A percentile compares a stretch with the other conserved stretches of the same genome.
Conservation (phyloP, 1,140 invertebrate species). For the Eriocheir sinensis region DNA sequence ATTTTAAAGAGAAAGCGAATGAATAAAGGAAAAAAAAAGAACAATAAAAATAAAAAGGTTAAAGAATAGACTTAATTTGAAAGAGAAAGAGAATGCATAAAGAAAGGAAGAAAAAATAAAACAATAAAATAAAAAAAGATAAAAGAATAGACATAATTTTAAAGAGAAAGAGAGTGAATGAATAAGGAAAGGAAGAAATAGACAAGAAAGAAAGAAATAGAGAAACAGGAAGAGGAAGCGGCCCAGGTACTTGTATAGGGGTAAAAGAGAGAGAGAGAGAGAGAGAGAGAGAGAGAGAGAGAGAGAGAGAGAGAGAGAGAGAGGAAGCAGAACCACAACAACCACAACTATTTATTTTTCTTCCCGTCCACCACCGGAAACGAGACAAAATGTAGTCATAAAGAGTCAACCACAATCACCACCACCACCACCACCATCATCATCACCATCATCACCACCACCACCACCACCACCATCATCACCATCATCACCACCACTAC, state of each 20-base stretch:
- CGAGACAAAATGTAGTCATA: background rate
- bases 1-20: too few relatives aligned
- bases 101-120: too few relatives aligned
- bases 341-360: background rate
- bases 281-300: background rate
- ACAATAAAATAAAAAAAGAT: too few relatives aligned
- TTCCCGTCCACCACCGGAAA: background rate
- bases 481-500: background rate
- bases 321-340: background rate
- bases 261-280: background rate
- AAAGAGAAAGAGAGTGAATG: conserved; percentile 36
- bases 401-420: background rate
- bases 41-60: too few relatives aligned
- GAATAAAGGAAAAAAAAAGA: too few relatives aligned
- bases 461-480: background rate
- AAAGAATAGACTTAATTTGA: too few relatives aligned
- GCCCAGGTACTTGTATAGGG: background rate
- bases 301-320: conserved; percentile 30
- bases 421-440: background rate
- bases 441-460: too few relatives aligned
- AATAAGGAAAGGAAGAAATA: background rate
- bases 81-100: too few relatives aligned
- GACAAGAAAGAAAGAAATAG: background rate
- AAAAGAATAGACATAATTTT: background rate
- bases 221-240: background rate